phyloP scores from a whole-genome alignment of 1,140 invertebrate species.

The Lerema accius region DNA sequence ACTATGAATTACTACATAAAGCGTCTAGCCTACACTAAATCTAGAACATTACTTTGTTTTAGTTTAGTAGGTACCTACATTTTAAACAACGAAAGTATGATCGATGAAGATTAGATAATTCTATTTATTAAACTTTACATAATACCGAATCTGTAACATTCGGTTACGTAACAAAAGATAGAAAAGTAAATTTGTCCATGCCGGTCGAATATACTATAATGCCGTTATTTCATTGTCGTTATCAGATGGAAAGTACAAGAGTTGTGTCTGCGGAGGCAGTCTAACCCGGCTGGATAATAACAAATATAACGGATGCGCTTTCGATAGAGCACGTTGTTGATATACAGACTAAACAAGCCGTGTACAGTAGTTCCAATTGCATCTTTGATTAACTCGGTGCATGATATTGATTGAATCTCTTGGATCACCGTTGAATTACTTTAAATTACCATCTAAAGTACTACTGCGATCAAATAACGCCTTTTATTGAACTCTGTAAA shows the following conservation, averaged over 20 bases:
- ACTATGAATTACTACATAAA: no score
- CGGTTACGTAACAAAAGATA: slow-evolving; percentile 38
- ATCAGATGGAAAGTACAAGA: slow-evolving; percentile 73
- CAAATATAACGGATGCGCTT: slow-evolving; percentile 48
- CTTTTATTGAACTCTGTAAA: no score
- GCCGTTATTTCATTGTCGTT: slow-evolving; percentile 44
- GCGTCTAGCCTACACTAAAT: slow-evolving; percentile 8
- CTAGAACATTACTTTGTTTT: slow-evolving; percentile 18
- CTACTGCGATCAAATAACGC: no score
- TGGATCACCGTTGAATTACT: no score
- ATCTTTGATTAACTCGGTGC: not conserved
- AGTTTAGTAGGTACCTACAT: slow-evolving; percentile 12
- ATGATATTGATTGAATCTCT: not conserved
- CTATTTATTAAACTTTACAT: slow-evolving; percentile 31
- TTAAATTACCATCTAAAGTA: not conserved
- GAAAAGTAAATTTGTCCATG: slow-evolving; percentile 33
- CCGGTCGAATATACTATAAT: slow-evolving; percentile 42
- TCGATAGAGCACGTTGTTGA: slow-evolving; percentile 28
- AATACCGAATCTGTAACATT: slow-evolving; percentile 33
- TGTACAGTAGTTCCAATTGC: not conserved
- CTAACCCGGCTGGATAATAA: slow-evolving; percentile 51
- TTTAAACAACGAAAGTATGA: slow-evolving; percentile 11
- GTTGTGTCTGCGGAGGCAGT: slow-evolving; percentile 47
- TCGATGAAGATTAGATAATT: slow-evolving; percentile 22
- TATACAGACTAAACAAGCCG: slow-evolving; percentile 2